Conservation (phyloP, 2,888 invertebrate species). For the Catocala fraxini region DNA sequence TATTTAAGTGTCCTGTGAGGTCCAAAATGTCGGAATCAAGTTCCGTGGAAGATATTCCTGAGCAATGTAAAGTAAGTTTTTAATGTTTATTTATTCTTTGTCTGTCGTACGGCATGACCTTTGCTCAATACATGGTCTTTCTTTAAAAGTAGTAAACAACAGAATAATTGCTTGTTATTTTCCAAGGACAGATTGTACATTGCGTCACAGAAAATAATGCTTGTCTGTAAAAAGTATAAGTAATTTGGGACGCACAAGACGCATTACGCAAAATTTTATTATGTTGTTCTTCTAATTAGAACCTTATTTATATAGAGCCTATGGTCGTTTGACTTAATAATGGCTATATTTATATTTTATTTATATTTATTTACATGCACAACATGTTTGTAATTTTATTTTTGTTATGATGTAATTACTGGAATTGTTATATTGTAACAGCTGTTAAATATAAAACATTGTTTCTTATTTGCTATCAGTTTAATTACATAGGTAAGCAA, state of each 20-base stretch:
- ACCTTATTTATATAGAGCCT: too few species aligned
- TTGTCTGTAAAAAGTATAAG: neutral
- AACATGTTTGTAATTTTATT: too few species aligned
- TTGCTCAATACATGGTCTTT: constrained; percentile 44
- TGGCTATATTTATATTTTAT: too few species aligned
- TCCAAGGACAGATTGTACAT: constrained; percentile 27
- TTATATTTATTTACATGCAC: too few species aligned
- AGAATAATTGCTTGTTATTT: constrained; percentile 21
- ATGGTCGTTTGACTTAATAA: too few species aligned
- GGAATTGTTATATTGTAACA: too few species aligned
- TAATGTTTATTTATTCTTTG: constrained; percentile 56
- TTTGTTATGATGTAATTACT: too few species aligned
- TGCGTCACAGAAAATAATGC: constrained; percentile 37
- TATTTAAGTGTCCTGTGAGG: constrained; percentile 17
- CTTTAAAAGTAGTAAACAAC: constrained; percentile 46
- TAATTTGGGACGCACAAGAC: constrained; percentile 7
- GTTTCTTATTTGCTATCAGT: too few species aligned
- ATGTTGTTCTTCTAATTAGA: too few species aligned
- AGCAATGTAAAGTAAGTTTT: constrained; percentile 75
- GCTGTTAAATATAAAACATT: too few species aligned
- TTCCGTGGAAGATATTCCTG: constrained; percentile 80
- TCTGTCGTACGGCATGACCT: constrained; percentile 56
- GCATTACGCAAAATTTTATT: constrained; percentile 4
- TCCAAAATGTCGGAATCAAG: constrained; percentile 74
- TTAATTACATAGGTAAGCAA: too few species aligned